A percentile compares a stretch with the other conserved stretches of the same genome.
phyloP scores from a whole-genome alignment of 2,797 vertebrate genomes.

The Echeneis naucrates region DNA sequence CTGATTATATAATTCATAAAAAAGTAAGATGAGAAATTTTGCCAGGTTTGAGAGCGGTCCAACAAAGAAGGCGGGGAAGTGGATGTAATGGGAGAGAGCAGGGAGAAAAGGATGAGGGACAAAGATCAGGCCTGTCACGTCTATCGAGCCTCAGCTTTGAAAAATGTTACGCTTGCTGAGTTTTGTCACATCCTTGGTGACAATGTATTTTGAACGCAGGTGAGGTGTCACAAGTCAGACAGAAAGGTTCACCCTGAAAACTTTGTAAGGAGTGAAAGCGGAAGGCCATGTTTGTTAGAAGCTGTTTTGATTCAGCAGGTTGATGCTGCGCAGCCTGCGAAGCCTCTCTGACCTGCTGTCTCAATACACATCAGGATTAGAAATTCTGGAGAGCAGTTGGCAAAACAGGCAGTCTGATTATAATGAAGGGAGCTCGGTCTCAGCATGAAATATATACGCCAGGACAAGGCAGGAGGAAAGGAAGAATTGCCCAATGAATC shows the following conservation, averaged over 20 bases:
- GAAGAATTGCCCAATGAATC: slow-evolving; percentile 76
- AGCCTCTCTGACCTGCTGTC: slow-evolving; percentile 40
- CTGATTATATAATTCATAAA: slow-evolving; percentile 82
- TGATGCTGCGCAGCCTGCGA: slow-evolving; percentile 12
- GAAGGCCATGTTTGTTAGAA: slow-evolving; percentile 17
- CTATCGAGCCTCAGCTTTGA: slow-evolving; percentile 38
- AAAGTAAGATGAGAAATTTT: slow-evolving; percentile 71
- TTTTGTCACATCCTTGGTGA: slow-evolving; percentile 25
- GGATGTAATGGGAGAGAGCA: slow-evolving; percentile 14
- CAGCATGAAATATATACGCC: slow-evolving; percentile 72
- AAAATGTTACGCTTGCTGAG: slow-evolving; percentile 34
- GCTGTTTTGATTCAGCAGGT: slow-evolving; percentile 52
- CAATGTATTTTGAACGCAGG: slow-evolving; percentile 37
- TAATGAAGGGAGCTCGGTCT: slow-evolving; percentile 61
- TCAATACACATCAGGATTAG: slow-evolving; percentile 60
- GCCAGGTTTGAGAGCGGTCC: slow-evolving; percentile 66
- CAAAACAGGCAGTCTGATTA: slow-evolving; percentile 65
- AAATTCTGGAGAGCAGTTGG: slow-evolving; percentile 64
- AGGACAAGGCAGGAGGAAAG: slow-evolving; percentile 70
- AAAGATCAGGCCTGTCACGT: slow-evolving; percentile 40
- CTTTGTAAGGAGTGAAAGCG: slow-evolving; percentile 9
- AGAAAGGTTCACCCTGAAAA: slow-evolving; percentile 29
- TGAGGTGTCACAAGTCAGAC: slow-evolving; percentile 39
- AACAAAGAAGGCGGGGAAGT: slow-evolving; percentile 36
- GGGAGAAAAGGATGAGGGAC: slow-evolving; percentile 28